These are phyloP conservation scores for Trematomus loennbergii DNA, from an alignment of 2,113 vertebrate genomes.

Conservation along the genomic window DNA sequence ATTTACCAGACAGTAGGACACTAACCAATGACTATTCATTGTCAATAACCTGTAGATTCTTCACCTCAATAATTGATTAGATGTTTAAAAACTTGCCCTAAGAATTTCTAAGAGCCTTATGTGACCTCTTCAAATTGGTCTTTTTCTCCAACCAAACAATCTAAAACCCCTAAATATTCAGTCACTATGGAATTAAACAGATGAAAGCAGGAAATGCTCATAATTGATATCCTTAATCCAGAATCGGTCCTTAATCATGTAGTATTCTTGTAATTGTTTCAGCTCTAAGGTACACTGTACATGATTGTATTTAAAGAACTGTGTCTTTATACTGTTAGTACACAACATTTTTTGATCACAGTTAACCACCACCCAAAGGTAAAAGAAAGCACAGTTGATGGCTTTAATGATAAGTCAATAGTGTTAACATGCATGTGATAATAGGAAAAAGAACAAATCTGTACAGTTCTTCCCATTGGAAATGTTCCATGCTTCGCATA, in stretches of 20 bases:
- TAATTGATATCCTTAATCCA: neutral
- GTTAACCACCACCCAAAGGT: neutral
- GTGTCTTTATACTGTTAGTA: neutral
- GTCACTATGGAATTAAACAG: neutral
- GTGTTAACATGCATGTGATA: slow-evolving; percentile 4
- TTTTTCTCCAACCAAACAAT: neutral
- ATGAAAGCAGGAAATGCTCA: neutral
- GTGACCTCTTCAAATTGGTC: neutral
- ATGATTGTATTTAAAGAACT: neutral
- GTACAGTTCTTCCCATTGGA: slow-evolving; percentile 16
- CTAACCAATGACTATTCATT: neutral
- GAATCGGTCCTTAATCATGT: neutral
- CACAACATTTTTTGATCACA: neutral
- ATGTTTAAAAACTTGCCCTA: neutral
- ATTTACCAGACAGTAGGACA: no score
- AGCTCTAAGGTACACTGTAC: neutral
- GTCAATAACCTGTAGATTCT: neutral
- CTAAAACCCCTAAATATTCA: neutral
- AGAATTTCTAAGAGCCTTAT: neutral
- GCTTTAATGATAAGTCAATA: neutral
- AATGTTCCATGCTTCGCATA: slow-evolving; percentile 24
- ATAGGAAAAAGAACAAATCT: slow-evolving; percentile 1
- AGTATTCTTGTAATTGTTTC: neutral
- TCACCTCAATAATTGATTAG: no score
- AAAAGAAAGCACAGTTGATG: neutral